A percentile compares a stretch with the other conserved stretches of the same genome.
phyloP scores from a whole-genome alignment of 2,888 invertebrate genomes.

The Ferrisia virgata region DNA sequence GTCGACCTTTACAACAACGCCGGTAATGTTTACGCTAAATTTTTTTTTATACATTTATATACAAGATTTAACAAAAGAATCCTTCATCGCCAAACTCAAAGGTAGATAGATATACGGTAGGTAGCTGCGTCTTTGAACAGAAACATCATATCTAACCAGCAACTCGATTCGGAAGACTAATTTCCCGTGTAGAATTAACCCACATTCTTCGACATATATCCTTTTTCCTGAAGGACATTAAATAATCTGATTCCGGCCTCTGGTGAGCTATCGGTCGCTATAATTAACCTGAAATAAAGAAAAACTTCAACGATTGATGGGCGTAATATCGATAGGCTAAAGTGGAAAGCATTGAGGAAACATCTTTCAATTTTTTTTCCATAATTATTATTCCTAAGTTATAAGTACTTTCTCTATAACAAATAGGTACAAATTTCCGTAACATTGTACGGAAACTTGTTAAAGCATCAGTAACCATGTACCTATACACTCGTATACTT shows the following conservation, averaged over 20 bases:
- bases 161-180: not conserved
- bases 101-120: no score
- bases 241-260: not conserved
- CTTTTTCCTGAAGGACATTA: conserved; percentile 23
- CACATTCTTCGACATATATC: not conserved
- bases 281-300: not conserved
- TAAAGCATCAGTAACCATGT: not conserved
- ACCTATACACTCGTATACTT: not conserved
- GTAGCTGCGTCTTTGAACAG: not conserved
- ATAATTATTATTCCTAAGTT: not conserved
- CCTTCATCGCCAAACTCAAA: not conserved
- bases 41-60: not conserved
- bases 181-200: not conserved
- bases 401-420: not conserved
- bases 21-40: not conserved
- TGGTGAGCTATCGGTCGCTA: not conserved
- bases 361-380: not conserved
- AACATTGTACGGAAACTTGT: not conserved
- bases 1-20: not conserved
- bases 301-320: not conserved
- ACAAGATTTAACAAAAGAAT: not conserved
- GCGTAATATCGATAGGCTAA: not conserved
- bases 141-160: not conserved
- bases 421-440: not conserved
- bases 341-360: not conserved